phyloP scores from a whole-genome alignment of 2,888 invertebrate species.

The Galerucella pusilla region DNA sequence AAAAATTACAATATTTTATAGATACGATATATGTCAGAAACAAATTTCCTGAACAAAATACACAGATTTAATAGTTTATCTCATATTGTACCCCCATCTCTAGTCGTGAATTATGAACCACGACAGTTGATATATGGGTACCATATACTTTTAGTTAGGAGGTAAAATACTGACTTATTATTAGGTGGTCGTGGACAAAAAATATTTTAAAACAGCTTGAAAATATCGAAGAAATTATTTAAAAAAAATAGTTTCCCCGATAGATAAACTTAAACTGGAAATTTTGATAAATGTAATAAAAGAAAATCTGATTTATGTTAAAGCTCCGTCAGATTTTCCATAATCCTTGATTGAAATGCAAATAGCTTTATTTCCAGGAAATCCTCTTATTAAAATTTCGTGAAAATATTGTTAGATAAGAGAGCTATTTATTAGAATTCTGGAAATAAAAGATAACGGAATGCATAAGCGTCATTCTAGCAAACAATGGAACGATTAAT shows the following conservation, averaged over 20 bases:
- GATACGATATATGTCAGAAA: too few relatives aligned
- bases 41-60: too few relatives aligned
- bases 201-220: too few relatives aligned
- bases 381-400: conserved; percentile 13
- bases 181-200: too few relatives aligned
- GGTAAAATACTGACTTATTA: too few relatives aligned
- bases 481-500: conserved; percentile 7
- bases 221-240: too few relatives aligned
- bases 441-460: conserved; percentile 11
- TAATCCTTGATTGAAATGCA: conserved; percentile 17
- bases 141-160: too few relatives aligned
- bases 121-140: too few relatives aligned
- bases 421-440: conserved; percentile 15
- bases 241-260: not conserved
- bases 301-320: conserved; percentile 7
- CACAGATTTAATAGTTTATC: too few relatives aligned
- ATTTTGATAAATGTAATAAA: not conserved
- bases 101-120: too few relatives aligned
- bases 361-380: conserved; percentile 11
- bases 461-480: not conserved
- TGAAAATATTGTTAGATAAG: conserved; percentile 18
- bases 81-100: too few relatives aligned
- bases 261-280: not conserved
- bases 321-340: not conserved
- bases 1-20: too few relatives aligned